A percentile compares a stretch with the other conserved stretches of the same genome.
Evolutionary conservation across 2,888 invertebrate genomes (phyloP).

Genomic region (Drosophila borealis): DNA sequence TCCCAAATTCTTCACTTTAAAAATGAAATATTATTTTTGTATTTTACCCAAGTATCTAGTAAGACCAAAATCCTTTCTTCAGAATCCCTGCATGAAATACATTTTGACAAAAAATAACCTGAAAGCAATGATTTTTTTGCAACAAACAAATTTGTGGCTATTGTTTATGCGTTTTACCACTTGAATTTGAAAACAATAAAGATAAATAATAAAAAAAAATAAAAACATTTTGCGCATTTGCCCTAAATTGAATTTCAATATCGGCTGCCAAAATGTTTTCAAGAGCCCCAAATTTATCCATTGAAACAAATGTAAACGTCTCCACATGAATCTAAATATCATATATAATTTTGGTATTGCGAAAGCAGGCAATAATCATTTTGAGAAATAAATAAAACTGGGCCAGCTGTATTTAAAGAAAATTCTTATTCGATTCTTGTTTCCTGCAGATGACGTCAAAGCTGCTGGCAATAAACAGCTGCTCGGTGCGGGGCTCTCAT

Average conservation of each 20-base stretch:
- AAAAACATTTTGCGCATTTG: slow-evolving; percentile 21
- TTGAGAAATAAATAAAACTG: slow-evolving; percentile 18
- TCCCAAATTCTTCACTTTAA: too few species aligned
- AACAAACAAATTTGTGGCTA: slow-evolving; percentile 6
- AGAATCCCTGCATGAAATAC: slow-evolving; percentile 32
- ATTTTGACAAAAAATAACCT: slow-evolving; percentile 45
- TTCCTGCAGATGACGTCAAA: slow-evolving; percentile 72
- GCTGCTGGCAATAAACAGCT: slow-evolving; percentile 46
- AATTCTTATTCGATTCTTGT: slow-evolving; percentile 27
- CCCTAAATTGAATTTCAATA: slow-evolving; percentile 30
- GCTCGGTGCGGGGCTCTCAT: slow-evolving; percentile 41
- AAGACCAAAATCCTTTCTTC: slow-evolving; percentile 1
- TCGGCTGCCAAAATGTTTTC: slow-evolving; percentile 22
- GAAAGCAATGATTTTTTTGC: neutral
- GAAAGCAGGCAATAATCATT: slow-evolving; percentile 22
- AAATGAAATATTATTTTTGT: slow-evolving; percentile 12
- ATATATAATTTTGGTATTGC: slow-evolving; percentile 12
- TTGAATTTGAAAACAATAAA: slow-evolving; percentile 28
- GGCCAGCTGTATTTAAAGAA: slow-evolving; percentile 17
- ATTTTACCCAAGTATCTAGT: too few species aligned
- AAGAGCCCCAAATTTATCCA: slow-evolving; percentile 32
- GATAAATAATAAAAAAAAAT: slow-evolving; percentile 7
- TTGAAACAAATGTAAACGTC: slow-evolving; percentile 22
- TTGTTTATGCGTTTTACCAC: slow-evolving; percentile 54
- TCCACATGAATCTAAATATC: neutral